Evolutionary conservation across 2,797 vertebrate genomes (phyloP).

Genomic region (Hydrocynus forskahlii): DNA sequence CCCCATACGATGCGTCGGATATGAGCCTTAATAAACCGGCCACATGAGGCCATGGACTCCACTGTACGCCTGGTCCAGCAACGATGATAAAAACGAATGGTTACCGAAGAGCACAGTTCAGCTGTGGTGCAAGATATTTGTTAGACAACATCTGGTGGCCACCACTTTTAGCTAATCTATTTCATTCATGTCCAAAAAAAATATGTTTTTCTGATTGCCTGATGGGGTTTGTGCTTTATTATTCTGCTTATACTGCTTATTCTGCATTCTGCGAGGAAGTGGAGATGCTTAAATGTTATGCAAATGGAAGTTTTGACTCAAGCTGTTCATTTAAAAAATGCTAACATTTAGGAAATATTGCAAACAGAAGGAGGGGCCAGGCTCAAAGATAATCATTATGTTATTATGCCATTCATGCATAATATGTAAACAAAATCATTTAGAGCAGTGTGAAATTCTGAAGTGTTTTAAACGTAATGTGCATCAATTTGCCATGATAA

Average conservation of each 20-base stretch:
- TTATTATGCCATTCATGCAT: too few relatives aligned
- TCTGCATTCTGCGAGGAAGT: neutral
- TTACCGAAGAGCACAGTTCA: neutral
- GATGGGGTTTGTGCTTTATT: neutral
- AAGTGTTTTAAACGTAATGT: too few relatives aligned
- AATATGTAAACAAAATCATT: too few relatives aligned
- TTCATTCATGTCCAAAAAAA: slow-evolving; percentile 34
- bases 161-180: too few relatives aligned
- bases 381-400: too few relatives aligned
- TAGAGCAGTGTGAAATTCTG: too few relatives aligned
- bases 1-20: slow-evolving; percentile 3
- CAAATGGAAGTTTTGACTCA: too few relatives aligned
- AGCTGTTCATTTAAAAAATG: too few relatives aligned
- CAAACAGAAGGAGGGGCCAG: too few relatives aligned
- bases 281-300: neutral
- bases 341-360: too few relatives aligned
- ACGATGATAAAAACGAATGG: neutral
- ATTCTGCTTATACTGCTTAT: slow-evolving; percentile 4
- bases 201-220: slow-evolving; percentile 32
- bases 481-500: too few relatives aligned
- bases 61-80: too few relatives aligned
- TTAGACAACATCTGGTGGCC: slow-evolving; percentile 43
- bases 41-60: neutral
- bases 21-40: slow-evolving; percentile 14
- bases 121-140: neutral